Base-by-base conservation (phyloP, 2,113 vertebrate genomes). In the Corydoras sp. region DNA sequence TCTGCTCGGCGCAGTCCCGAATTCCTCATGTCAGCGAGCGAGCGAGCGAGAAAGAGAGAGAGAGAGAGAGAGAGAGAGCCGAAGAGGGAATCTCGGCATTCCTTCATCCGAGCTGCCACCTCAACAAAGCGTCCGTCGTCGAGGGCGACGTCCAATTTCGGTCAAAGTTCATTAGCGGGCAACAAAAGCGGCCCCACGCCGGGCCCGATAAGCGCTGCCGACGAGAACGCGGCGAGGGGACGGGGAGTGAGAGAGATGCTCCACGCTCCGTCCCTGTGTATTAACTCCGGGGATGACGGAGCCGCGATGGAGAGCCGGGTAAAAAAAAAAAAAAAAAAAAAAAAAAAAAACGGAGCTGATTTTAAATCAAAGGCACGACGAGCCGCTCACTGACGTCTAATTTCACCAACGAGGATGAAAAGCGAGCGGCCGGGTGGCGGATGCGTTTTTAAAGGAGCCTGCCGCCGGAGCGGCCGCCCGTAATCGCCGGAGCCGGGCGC, bases 101-200 rank as follows among this genome's bases (percentile, higher is more conserved):
- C 81, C 81, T 77, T 79, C 68, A 76, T 80, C 80, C 29, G 83
- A 77, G 82, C 83, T 73, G 82, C 80, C 71, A 56, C 77, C 79
- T 76, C 81, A 76, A 90, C 89, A 91, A 91, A 91, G 84, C 85
- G 83, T 74, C 79, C 87, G 88, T 89, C 89, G 84, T 88, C 89
- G 88, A 89, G 88, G 86, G 88, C 88, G 88, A 89, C 87, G 86
- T 90, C 88, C 90, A 89, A 90, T 90, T 89, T 89, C 86, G 88
- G 88, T 90, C 88, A 88, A 86, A 90, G 88, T 89, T 91, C 88
- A 88, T 90, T 88, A 89, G 83, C 78, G 81, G 84, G 82, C 83
- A 88, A 24, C 86, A 90, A 89, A 89, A 86, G 88, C 85, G 79
- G 82, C 80, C 84, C 83, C 81, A 84, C 84, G 83, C 84, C 83